Percentiles rank a stretch among this genome's conserved stretches.
phyloP scores from a whole-genome alignment of 2,797 vertebrate genomes.

The Mormyrus proboscirostris region DNA sequence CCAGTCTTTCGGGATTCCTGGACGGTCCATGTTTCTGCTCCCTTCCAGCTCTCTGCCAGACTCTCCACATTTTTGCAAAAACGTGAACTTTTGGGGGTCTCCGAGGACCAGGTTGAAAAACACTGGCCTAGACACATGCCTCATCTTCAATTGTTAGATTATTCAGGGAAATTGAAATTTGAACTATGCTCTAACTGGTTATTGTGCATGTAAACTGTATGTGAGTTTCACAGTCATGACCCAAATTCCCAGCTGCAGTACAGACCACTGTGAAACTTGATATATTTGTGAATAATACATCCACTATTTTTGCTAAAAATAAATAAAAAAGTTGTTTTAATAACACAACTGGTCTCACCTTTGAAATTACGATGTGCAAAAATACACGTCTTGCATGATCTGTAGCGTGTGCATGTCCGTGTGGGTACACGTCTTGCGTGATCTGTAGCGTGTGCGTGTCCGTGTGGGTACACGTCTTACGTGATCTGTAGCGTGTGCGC shows the following conservation, averaged over 20 bases:
- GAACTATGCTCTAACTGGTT: background rate
- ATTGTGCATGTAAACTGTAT: background rate
- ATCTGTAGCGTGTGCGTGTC: too few relatives aligned
- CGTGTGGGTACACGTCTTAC: too few relatives aligned
- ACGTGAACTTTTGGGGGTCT: background rate
- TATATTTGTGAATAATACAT: background rate
- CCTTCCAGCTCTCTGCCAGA: background rate
- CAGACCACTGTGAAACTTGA: background rate
- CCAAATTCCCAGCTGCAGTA: background rate
- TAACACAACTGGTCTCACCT: background rate
- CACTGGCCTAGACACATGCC: background rate
- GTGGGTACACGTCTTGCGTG: too few relatives aligned
- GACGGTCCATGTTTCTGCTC: background rate
- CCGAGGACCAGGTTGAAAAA: background rate
- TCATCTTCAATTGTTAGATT: background rate
- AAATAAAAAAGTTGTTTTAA: background rate
- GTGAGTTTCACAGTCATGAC: background rate
- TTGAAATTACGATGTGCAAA: constrained; percentile 3
- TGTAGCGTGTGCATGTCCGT: background rate
- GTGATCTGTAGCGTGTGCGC: too few relatives aligned
- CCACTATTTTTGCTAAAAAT: background rate
- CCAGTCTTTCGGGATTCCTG: background rate
- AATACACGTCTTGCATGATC: background rate
- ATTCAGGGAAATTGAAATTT: background rate
- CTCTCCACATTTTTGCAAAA: background rate